Base-by-base conservation (phyloP, 2,113 vertebrate species). In the Prunella fulvescens region DNA sequence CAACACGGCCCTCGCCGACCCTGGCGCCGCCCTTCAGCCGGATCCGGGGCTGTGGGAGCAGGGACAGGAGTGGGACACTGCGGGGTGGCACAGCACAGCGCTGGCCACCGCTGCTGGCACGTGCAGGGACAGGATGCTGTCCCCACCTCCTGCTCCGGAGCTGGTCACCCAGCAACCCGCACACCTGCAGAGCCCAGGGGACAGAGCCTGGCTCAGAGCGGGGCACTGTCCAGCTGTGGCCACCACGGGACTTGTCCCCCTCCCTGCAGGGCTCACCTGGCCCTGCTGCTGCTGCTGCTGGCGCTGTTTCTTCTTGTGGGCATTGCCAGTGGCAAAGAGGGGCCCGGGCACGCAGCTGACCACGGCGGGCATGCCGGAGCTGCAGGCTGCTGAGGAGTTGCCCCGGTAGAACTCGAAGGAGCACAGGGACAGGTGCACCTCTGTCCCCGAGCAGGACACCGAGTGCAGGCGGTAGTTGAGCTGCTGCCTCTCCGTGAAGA, bases 401-500 rank as follows among this genome's bases (percentile, higher is more conserved):
- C 96, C 96, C 37, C 96, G 97, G 97, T 97, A 98, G 97, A 99
- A 99, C 96, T 99, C 98, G 29, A 99, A 95, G 48, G 98, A 92
- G 61, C 99, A 99, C 91, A 98, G 97, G 33, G 99, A 99, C 95
- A 99, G 97, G 93, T 99, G 99, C 50, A 98, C 97, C 98, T 99
- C 99, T 0, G 97, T 98, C 58, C 99, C 99, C 1, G 92, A 40
- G 64, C 99, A 99, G 6, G 97, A 97, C 97, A 99, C 99, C 0
- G 99, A 98, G 95, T 99, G 99, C 78, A 99, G 88, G 65, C 96
- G 97, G 97, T 98, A 99, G 90, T 94, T 83, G 81, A 97, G 98
- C 96, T 98, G 98, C 97, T 99, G 99, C 72, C 98, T 97, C 95
- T 98, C 98, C 5, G 98, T 80, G 87, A 98, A 98, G 80, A 99